Percentiles rank a stretch among this genome's conserved stretches.
Conservation (phyloP, 2,797 vertebrate species). For the Spondyliosoma cantharus region DNA sequence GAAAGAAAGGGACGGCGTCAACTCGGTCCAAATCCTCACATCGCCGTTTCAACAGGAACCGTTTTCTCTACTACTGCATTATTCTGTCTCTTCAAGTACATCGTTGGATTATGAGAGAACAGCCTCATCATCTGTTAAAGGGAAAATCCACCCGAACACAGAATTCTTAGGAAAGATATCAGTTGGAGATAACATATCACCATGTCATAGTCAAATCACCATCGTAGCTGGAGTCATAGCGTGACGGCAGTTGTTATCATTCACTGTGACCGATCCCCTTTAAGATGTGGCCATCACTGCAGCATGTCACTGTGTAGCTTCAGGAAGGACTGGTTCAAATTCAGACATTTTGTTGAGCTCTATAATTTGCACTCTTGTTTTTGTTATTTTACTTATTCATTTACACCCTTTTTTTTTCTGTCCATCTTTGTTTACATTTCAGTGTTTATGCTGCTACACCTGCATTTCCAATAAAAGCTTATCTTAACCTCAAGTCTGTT, state of each 20-base stretch:
- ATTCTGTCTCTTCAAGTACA: neutral
- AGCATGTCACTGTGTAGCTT: neutral
- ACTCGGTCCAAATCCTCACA: too few species aligned
- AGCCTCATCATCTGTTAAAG: neutral
- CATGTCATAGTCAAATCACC: neutral
- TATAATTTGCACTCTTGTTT: neutral
- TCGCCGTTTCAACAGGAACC: too few species aligned
- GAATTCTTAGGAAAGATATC: neutral
- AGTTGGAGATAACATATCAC: neutral
- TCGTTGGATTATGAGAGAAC: neutral
- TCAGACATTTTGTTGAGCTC: neutral
- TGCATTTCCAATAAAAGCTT: neutral
- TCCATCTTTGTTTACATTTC: neutral
- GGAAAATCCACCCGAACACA: neutral
- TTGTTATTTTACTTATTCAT: neutral
- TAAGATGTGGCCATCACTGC: neutral
- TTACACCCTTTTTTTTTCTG: too few species aligned
- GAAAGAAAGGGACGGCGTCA: too few species aligned
- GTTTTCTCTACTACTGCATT: neutral
- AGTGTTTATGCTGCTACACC: neutral
- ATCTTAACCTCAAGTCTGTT: neutral
- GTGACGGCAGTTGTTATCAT: neutral
- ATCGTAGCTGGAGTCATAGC: neutral
- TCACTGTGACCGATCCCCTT: neutral
- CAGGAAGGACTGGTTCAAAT: neutral